Evolutionary conservation across 2,113 vertebrate species (phyloP).

Genomic region (Ictalurus furcatus): DNA sequence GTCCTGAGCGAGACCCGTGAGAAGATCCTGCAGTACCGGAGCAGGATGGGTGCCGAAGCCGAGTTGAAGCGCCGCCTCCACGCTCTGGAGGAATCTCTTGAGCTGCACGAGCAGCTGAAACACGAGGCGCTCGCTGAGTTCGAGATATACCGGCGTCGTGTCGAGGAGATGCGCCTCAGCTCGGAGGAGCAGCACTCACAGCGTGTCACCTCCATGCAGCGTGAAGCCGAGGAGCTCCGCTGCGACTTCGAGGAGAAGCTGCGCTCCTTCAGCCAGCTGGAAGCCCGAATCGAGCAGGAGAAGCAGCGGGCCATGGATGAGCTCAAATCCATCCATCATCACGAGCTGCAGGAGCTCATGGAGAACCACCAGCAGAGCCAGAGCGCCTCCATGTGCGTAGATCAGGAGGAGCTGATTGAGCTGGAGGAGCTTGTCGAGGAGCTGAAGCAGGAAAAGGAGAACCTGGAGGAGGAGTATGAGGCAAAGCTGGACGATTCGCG

Average conservation of each 20-base stretch:
- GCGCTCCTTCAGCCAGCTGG: constrained; percentile 85
- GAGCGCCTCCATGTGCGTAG: constrained; percentile 79
- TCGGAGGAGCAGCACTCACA: constrained; percentile 95
- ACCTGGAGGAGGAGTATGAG: constrained; percentile 90
- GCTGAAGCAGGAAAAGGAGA: constrained; percentile 81
- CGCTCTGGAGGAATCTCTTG: constrained; percentile 89
- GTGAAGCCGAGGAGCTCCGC: constrained; percentile 94
- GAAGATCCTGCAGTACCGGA: constrained; percentile 93
- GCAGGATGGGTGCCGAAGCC: constrained; percentile 86
- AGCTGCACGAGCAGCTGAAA: constrained; percentile 93
- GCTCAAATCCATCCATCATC: constrained; percentile 79
- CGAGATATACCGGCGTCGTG: constrained; percentile 90
- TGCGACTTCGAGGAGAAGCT: constrained; percentile 93
- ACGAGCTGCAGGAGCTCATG: constrained; percentile 88
- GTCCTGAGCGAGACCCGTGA: constrained; percentile 94
- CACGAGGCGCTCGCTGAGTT: constrained; percentile 92
- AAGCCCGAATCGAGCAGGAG: constrained; percentile 90
- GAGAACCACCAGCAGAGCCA: constrained; percentile 88
- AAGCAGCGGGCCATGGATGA: constrained; percentile 88
- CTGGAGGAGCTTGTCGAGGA: constrained; percentile 85
- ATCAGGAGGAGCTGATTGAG: constrained; percentile 86
- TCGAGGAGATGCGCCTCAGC: constrained; percentile 93
- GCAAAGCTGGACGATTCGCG: constrained; percentile 89
- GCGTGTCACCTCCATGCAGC: constrained; percentile 89
- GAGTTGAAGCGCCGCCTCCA: constrained; percentile 90